phyloP scores from a whole-genome alignment of 2,113 vertebrate species.

The Macquaria australasica region DNA sequence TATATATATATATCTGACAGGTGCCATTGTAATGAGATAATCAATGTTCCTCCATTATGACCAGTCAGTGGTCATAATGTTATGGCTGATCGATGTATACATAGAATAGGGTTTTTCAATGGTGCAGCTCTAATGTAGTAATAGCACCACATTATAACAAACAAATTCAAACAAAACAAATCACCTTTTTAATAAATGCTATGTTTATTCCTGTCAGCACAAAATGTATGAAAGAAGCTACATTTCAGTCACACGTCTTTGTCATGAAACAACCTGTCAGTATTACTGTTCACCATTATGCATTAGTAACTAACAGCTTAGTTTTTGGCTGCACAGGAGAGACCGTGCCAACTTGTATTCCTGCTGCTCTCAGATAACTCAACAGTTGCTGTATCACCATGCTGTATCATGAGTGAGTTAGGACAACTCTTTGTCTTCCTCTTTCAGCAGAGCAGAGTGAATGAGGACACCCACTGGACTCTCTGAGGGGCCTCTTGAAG shows the following conservation, averaged over 20 bases:
- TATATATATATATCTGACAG: too few species aligned
- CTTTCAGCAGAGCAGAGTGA: not conserved
- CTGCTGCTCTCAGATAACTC: constrained; percentile 24
- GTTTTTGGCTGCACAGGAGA: not conserved
- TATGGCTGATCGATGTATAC: not conserved
- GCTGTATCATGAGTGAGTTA: too few species aligned
- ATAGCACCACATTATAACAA: not conserved
- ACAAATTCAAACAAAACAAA: too few species aligned
- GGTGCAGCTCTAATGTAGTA: not conserved
- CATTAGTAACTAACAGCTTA: not conserved
- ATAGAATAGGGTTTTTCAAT: not conserved
- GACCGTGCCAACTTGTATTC: not conserved
- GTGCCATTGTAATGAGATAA: too few species aligned
- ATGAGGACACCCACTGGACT: not conserved
- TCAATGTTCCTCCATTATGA: too few species aligned
- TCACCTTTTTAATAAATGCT: not conserved
- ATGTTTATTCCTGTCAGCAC: too few species aligned
- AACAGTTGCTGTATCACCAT: not conserved
- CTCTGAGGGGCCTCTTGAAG: not conserved
- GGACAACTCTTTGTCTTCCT: not conserved
- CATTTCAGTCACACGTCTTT: not conserved
- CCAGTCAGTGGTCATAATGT: too few species aligned
- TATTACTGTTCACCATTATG: not conserved
- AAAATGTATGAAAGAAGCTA: not conserved
- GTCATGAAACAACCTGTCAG: not conserved